Conservation (phyloP, 2,113 vertebrate species). For the Muntiacus reevesi region DNA sequence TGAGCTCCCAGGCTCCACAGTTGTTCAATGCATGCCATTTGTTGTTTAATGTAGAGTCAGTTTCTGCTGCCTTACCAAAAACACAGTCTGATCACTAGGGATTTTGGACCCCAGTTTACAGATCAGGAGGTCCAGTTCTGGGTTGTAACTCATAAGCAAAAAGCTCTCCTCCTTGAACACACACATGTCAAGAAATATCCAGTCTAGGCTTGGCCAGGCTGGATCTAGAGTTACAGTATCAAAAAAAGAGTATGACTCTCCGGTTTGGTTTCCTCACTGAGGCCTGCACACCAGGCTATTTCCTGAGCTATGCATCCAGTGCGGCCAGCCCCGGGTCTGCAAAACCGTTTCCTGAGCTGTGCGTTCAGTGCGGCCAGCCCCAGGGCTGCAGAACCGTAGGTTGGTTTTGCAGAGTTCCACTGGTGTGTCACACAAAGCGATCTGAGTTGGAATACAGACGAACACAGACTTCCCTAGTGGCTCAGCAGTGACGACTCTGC, state of each 20-base stretch:
- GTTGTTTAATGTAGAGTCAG: background rate
- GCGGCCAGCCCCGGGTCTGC: background rate
- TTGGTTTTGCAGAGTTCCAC: background rate
- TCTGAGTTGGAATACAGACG: background rate
- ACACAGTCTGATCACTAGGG: background rate
- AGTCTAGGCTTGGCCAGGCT: background rate
- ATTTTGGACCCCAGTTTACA: background rate
- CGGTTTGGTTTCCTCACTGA: background rate
- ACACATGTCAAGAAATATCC: background rate
- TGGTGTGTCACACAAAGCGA: rapidly evolving
- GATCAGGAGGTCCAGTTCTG: background rate
- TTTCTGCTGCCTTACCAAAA: background rate
- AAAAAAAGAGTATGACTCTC: background rate
- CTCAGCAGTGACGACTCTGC: background rate
- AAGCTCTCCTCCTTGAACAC: background rate
- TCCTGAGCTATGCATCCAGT: background rate
- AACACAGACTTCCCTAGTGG: background rate
- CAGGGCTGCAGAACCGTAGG: background rate
- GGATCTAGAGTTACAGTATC: background rate
- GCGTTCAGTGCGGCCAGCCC: background rate
- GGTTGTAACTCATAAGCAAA: background rate
- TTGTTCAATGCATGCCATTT: background rate
- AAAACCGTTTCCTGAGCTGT: background rate
- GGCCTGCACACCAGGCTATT: background rate
- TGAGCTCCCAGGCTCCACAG: no score